phyloP scores from a whole-genome alignment of 35 echinoderm and acorn worm genomes.

The Apostichopus japonicus region DNA sequence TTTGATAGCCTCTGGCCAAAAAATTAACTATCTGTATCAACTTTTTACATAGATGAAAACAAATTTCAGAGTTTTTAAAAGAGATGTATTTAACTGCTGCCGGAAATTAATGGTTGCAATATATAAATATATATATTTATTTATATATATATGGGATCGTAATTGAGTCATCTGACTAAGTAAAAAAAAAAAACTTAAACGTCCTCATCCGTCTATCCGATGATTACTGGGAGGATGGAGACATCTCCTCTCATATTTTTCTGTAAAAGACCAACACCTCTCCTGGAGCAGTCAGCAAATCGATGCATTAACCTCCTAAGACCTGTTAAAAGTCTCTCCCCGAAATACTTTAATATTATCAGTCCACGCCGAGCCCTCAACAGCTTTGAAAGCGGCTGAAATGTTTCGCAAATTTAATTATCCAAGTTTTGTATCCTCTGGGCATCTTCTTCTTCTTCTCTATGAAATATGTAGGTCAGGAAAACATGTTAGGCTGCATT shows the following conservation, averaged over 20 bases:
- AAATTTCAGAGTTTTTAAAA: no score
- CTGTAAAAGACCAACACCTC: neutral
- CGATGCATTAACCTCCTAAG: constrained; percentile 21
- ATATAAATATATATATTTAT: no score
- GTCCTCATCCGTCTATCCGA: neutral
- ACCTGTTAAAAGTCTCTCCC: constrained; percentile 10
- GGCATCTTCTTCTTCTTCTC: neutral
- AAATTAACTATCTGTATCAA: no score
- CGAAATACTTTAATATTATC: neutral
- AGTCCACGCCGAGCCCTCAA: neutral
- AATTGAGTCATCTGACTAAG: neutral
- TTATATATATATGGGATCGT: no score
- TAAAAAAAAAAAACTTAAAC: neutral
- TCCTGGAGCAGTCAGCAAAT: neutral
- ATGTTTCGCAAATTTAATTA: constrained; percentile 39
- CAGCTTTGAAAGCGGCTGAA: constrained; percentile 35
- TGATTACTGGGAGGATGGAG: neutral
- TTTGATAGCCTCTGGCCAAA: no score
- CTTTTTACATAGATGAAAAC: no score
- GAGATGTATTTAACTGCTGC: no score
- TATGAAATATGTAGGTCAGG: constrained; percentile 31
- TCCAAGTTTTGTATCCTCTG: constrained; percentile 16
- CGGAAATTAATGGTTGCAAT: no score
- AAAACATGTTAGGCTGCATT: constrained; percentile 3
- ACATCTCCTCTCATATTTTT: neutral